Base-by-base conservation (phyloP, 2,113 vertebrate species). In the Misgurnus mizolepis region DNA sequence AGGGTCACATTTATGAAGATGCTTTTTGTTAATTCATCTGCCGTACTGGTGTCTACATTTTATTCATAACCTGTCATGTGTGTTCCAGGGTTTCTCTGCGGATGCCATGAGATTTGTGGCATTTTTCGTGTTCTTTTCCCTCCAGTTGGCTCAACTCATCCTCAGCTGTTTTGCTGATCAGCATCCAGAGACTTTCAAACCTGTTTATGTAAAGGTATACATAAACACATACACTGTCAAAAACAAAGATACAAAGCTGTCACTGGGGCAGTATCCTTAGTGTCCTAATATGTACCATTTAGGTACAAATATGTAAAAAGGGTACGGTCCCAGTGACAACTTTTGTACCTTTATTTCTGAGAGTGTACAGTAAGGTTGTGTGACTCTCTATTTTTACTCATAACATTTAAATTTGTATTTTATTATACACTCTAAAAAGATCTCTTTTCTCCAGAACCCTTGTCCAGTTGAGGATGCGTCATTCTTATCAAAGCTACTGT, bases 391-490 rank as follows among this genome's bases (percentile, higher is more conserved):
- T 45, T 45, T 7, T 45, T 8, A 5, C 5, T 45, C 43, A 45
- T 8, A 4, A 45, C 43, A 2, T 45, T 45, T 45, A 34, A 45
- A 45, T 3, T 53, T 53, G 10, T 53, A 53, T 22, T 22, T 22
- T 22, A 22, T 53, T 53, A 34, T 34, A 34, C 27, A 22, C 22
- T 22, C 22, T 22, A 22, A 22, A 22, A 22, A 22, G 5, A 9
- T 53, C 8, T 55, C 14, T 73, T 10, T 71, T 69, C 17, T 79
- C 85, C 87, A 97, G 96, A 96, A 95, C 66, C 91, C 84, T 0
- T 97, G 95, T 88, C 96, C 96, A 34, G 93, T 95, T 78, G 88
- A 89, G 14, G 92, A 91, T n/a, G 94, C 93, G 41, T 95, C 93
- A 5, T 96, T 96, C 86, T 89, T 95, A 80, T 96, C 95, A 82